Percentiles rank a stretch among this genome's conserved stretches.
phyloP scores from a whole-genome alignment of 2,888 invertebrate species.

The Cactoblastis cactorum region DNA sequence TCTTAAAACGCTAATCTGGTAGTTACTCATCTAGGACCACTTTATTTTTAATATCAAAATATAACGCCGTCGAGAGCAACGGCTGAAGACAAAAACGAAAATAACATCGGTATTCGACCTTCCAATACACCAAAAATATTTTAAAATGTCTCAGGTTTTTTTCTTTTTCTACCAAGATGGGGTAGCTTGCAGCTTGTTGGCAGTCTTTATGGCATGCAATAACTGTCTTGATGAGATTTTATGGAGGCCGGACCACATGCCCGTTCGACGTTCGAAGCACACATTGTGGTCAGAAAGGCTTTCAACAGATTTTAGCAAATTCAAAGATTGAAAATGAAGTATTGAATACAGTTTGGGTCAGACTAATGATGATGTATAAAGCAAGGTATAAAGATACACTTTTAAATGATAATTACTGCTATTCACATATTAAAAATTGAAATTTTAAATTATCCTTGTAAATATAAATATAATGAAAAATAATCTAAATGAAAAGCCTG shows the following conservation, averaged over 20 bases:
- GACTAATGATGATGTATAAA: too few relatives aligned
- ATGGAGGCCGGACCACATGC: conserved; percentile 6
- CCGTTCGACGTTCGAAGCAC: not conserved
- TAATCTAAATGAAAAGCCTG: too few relatives aligned
- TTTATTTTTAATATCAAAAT: not conserved
- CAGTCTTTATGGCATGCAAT: conserved; percentile 9
- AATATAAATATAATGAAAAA: too few relatives aligned
- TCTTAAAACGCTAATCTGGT: too few relatives aligned
- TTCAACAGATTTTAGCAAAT: not conserved
- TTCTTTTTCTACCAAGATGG: conserved; percentile 16
- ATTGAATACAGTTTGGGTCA: too few relatives aligned
- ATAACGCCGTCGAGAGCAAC: conserved; percentile 4
- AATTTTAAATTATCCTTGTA: too few relatives aligned
- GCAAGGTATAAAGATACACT: too few relatives aligned
- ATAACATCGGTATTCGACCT: conserved; percentile 13
- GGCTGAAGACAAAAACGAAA: conserved; percentile 11
- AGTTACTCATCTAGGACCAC: not conserved
- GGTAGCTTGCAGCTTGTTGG: conserved; percentile 16
- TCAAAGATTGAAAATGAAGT: conserved; percentile 6
- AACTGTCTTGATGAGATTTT: conserved; percentile 13
- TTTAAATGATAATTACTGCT: too few relatives aligned
- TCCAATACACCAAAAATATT: conserved; percentile 3
- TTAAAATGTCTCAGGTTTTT: conserved; percentile 8
- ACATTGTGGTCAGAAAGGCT: not conserved
- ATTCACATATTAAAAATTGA: too few relatives aligned